A percentile compares a stretch with the other conserved stretches of the same genome.
Evolutionary conservation across 2,113 vertebrate genomes (phyloP).

Genomic region (Erinaceus europaeus): DNA sequence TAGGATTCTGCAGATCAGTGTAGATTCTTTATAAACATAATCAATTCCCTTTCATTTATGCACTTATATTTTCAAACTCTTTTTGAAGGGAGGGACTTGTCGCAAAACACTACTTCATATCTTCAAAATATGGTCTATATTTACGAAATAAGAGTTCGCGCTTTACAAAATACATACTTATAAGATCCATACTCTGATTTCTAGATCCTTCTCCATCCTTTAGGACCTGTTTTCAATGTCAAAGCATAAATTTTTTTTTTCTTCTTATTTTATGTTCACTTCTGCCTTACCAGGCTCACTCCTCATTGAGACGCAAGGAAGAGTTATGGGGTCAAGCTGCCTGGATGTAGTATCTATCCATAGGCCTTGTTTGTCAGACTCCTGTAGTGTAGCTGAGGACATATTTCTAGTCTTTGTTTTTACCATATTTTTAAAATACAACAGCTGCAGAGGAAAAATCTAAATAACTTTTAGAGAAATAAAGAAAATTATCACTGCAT

Average conservation of each 20-base stretch:
- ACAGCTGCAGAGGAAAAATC: not conserved
- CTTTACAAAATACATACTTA: not conserved
- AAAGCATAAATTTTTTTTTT: not conserved
- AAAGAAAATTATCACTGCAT: not conserved
- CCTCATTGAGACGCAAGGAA: not conserved
- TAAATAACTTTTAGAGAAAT: not conserved
- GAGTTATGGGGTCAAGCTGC: not conserved
- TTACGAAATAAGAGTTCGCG: not conserved
- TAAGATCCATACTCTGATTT: not conserved
- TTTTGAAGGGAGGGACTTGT: not conserved
- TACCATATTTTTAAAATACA: not conserved
- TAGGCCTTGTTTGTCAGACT: too few relatives aligned
- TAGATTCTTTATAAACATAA: not conserved
- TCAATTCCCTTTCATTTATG: not conserved
- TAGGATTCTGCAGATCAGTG: accelerated
- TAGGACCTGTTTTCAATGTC: not conserved
- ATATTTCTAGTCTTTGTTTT: not conserved
- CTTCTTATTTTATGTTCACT: not conserved
- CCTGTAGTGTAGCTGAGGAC: not conserved
- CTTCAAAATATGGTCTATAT: not conserved
- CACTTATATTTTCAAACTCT: not conserved
- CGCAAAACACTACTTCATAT: not conserved
- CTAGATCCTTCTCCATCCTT: not conserved
- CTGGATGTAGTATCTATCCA: not conserved
- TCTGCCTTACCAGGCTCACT: not conserved